Evolutionary conservation across 2,888 invertebrate genomes (phyloP), one percentile per base, ranked within the genome.

Genomic region (Andrena hattorfiana): DNA sequence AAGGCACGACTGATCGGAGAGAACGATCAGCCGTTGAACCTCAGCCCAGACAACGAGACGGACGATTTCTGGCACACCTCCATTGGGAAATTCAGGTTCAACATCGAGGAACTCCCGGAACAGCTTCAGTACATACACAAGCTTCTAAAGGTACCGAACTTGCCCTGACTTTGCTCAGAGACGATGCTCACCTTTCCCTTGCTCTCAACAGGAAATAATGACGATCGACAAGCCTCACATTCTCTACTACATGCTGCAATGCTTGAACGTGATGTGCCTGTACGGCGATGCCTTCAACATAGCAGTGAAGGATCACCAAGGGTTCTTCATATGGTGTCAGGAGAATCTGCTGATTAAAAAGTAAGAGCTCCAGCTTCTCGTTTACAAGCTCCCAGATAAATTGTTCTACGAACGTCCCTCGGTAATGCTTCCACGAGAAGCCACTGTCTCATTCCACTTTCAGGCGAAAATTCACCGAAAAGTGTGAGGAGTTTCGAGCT

Each of bases 271-370:
- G 77, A 95, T 99, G 92, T 97, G 98, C 76, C 95, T 99, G 30
- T 98, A 99, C 92, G 98, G 98, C 0, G 99, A 99, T 93, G 98
- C 98, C n/a, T 95, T 98, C 87, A 96, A 96, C 20, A 97, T 96
- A 92, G 97, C 98, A 0, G 96, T 98, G 0, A 97, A 97, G 80
- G 98, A 99, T 90, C 98, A 99, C 92, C 95, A 97, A 88, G 98
- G 98, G 72, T 98, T 99, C 94, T 97, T 99, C 80, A 98, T 98
- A 89, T 99, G 98, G 98, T 98, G 98, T 87, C 99, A 99, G 94
- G 98, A 99, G 94, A 99, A 99, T 94, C 95, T 98, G 51, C 95
- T 99, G 2, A 98, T 99, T 83, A 98, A 98, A 93, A 98, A 98
- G 98, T 98, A 94, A 94, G 95, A 79, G 20, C 10, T 59, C 71